Percentiles rank a stretch among this genome's conserved stretches.
Conservation (phyloP, 2,797 vertebrate species). For the Psittacula derbiana region DNA sequence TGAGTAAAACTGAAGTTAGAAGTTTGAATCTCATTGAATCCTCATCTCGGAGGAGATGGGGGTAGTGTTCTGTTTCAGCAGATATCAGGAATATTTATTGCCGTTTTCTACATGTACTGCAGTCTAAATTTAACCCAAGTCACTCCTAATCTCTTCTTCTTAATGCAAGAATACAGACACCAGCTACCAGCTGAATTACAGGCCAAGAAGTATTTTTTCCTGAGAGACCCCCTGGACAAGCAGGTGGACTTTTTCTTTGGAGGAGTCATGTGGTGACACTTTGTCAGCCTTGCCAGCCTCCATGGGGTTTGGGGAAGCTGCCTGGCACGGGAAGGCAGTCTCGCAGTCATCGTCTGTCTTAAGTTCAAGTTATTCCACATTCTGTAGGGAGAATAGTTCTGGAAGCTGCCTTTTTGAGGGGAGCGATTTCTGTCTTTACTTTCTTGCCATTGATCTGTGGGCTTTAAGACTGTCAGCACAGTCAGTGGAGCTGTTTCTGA, state of each 20-base stretch:
- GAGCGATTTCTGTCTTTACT: background rate
- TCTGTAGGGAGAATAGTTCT: background rate
- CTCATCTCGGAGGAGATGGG: background rate
- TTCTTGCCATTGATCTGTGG: background rate
- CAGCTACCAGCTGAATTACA: background rate
- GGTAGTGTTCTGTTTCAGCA: background rate
- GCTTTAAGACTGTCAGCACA: background rate
- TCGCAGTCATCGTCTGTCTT: background rate
- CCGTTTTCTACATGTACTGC: background rate
- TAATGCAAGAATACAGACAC: background rate
- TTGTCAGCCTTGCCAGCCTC: background rate
- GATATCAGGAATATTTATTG: background rate
- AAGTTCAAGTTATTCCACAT: background rate
- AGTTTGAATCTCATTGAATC: background rate
- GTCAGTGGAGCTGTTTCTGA: background rate
- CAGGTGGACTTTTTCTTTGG: background rate
- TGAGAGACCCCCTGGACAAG: background rate
- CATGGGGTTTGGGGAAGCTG: background rate
- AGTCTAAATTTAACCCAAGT: background rate
- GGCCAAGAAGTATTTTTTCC: background rate
- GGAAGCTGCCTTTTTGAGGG: background rate
- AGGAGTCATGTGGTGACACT: background rate
- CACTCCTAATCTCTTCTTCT: background rate
- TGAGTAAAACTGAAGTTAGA: background rate
- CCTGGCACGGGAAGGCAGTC: background rate